Percentiles rank a stretch among this genome's conserved stretches.
Evolutionary conservation across 2,797 vertebrate genomes (phyloP).

Genomic region (Chrosomus eos): DNA sequence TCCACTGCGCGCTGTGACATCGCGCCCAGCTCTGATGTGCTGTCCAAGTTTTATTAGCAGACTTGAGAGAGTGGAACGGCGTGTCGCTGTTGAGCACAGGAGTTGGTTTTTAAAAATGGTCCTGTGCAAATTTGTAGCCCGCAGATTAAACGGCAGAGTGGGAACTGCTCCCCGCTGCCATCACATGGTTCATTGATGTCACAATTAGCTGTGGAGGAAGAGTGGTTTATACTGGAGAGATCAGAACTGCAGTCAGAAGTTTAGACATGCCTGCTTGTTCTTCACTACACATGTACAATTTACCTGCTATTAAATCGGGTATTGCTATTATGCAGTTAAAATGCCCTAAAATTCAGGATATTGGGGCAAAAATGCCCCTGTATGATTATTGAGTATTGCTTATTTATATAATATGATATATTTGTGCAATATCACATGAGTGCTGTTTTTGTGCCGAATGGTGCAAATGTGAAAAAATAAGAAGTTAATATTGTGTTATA

Average conservation of each 20-base stretch:
- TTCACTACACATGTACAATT: background rate
- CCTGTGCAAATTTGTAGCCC: slow-evolving; percentile 32
- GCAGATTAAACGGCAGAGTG: slow-evolving; percentile 34
- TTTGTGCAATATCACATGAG: background rate
- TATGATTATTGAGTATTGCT: too few relatives aligned
- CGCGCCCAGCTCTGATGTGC: slow-evolving; percentile 35
- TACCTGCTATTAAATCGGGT: background rate
- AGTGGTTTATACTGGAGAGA: background rate
- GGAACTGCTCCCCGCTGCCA: slow-evolving; percentile 11
- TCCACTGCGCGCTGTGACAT: background rate
- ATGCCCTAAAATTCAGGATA: too few relatives aligned
- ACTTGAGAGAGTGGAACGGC: slow-evolving; percentile 35
- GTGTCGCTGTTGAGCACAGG: slow-evolving; percentile 20
- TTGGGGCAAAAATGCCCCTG: too few relatives aligned
- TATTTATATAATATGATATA: too few relatives aligned
- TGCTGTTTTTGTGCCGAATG: background rate
- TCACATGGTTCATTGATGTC: slow-evolving; percentile 35
- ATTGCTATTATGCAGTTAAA: too few relatives aligned
- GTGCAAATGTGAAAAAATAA: background rate
- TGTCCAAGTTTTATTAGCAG: slow-evolving; percentile 39
- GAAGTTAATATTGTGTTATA: background rate
- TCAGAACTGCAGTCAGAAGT: background rate
- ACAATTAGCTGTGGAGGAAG: slow-evolving; percentile 38
- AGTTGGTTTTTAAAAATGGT: slow-evolving; percentile 30
- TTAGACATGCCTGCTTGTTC: background rate